phyloP scores from a whole-genome alignment of 2,888 invertebrate genomes.

The Lasioglossum vierecki region DNA sequence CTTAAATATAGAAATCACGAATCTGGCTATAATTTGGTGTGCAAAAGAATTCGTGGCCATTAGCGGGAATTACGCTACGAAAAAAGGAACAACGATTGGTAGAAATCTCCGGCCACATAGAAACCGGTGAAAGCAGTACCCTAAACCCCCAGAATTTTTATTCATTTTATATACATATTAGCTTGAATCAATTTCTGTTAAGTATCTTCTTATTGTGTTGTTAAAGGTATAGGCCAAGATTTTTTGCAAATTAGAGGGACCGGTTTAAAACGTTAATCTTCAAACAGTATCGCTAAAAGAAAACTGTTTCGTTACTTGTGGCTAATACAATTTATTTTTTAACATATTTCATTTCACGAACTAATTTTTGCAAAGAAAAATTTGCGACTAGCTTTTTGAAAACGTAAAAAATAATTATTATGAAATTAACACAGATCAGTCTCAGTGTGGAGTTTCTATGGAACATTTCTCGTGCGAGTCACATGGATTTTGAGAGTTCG shows the following conservation, averaged over 20 bases:
- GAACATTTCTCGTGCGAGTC: neutral
- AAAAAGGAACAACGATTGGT: neutral
- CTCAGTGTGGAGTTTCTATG: neutral
- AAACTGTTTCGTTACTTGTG: neutral
- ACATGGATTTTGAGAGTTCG: neutral
- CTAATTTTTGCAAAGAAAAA: no score
- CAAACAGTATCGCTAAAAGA: no score
- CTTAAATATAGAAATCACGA: constrained; percentile 21
- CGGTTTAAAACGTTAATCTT: neutral
- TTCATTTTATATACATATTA: neutral
- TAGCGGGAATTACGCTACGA: neutral
- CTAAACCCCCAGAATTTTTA: neutral
- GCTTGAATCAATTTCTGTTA: neutral
- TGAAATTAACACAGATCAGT: neutral
- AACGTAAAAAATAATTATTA: neutral
- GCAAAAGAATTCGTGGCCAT: neutral
- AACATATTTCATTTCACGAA: neutral
- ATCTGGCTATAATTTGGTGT: neutral
- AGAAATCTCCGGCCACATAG: neutral
- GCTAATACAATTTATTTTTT: neutral
- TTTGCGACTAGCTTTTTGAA: neutral
- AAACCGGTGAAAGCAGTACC: neutral
- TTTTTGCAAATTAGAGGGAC: neutral
- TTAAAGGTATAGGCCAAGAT: neutral
- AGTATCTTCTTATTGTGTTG: neutral